A percentile compares a stretch with the other conserved stretches of the same genome.
phyloP scores from a whole-genome alignment of 2,888 invertebrate species.

The Coecobrya sp. region DNA sequence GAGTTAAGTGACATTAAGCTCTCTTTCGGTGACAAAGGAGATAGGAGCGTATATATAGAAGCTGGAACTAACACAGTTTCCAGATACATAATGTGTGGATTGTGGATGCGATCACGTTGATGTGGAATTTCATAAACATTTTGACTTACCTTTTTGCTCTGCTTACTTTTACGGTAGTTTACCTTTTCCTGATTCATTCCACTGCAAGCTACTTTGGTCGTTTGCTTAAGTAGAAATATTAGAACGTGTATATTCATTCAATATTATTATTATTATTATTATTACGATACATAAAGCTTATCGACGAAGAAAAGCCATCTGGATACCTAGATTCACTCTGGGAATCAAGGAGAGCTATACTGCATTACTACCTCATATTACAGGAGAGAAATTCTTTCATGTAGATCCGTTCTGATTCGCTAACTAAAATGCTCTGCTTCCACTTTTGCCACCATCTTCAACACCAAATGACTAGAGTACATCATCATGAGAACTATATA shows the following conservation, averaged over 20 bases:
- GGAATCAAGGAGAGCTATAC: not conserved
- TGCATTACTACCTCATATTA: not conserved
- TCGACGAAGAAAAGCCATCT: not conserved
- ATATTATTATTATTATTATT: not conserved
- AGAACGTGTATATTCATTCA: not conserved
- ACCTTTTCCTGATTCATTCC: slow-evolving; percentile 41
- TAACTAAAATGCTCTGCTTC: not conserved
- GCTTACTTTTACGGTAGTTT: slow-evolving; percentile 46
- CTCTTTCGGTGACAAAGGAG: slow-evolving; percentile 40
- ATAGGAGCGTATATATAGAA: not conserved
- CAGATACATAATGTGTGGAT: slow-evolving; percentile 14
- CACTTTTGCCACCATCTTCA: slow-evolving; percentile 37
- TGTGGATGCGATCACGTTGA: slow-evolving; percentile 58
- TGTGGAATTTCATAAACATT: slow-evolving; percentile 64
- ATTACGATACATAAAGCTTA: not conserved
- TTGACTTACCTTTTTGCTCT: slow-evolving; percentile 24
- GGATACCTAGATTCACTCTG: not conserved
- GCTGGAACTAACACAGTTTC: not conserved
- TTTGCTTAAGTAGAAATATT: slow-evolving; percentile 6
- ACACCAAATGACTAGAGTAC: slow-evolving; percentile 20
- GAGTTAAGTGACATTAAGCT: slow-evolving; percentile 67
- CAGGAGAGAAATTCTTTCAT: not conserved
- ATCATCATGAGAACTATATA: not conserved
- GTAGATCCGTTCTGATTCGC: not conserved
- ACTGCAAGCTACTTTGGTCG: not conserved